Evolutionary conservation across 2,113 vertebrate species (phyloP), one percentile per base, ranked within the genome.

Genomic region (Odontophorus gujanensis): DNA sequence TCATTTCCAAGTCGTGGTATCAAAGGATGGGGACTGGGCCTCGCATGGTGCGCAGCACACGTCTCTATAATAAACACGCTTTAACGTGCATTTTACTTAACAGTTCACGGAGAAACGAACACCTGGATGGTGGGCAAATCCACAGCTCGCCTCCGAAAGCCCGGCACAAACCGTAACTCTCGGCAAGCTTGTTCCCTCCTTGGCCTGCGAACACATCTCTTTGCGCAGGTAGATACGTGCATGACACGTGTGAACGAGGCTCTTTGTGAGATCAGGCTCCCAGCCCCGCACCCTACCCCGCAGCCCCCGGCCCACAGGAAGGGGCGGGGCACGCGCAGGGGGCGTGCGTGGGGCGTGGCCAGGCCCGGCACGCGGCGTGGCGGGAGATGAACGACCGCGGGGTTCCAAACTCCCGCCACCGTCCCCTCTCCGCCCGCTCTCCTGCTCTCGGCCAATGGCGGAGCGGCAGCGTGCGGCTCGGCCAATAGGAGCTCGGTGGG

Each of bases 1-100:
- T 9, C 51, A 21, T 15, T 26, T 15, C 26, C 51, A 8, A 15
- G 51, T 12, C 50, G 11, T 51, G 50, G 50, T 51, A 51, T 6
- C 50, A 25, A 14, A 51, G 50, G 13, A 26, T 8, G 13, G 50
- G 50, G 24, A 25, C 50, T 26, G 51, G 97, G 58, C 69, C 93
- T 63, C 95, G 96, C 57, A 50, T 53, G 20, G 77, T 89, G 45
- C 94, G 96, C 62, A 92, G 91, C 81, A 97, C 94, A 89, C 92
- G 58, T 75, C 98, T 97, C 94, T 96, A 86, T 96, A 94, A 47
- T 30, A 87, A 48, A 50, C n/a, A 5, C 14, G 18, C 48, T 67
- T 69, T 71, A 6, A 3, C 76, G 32, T 6, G 47, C 16, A 43
- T 80, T 72, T 76, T 69, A n/a, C 40, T 47, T 80, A 63, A 57